Conservation (phyloP, 1,140 invertebrate genomes). For the Tribolium madens region DNA sequence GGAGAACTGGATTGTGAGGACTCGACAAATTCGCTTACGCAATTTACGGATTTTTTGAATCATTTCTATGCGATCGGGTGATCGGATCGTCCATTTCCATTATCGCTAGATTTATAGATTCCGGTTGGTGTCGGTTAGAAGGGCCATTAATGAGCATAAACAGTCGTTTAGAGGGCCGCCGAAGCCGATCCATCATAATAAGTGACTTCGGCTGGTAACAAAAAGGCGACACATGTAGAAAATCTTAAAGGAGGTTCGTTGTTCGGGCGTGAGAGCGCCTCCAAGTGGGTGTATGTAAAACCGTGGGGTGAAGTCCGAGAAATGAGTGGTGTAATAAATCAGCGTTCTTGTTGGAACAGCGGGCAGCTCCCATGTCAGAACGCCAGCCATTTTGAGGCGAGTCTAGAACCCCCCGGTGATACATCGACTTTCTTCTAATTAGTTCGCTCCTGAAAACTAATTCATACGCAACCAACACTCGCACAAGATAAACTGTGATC, state of each 20-base stretch:
- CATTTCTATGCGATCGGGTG: not conserved
- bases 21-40: slow-evolving; percentile 34
- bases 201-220: slow-evolving; percentile 53
- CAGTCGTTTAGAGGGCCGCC: slow-evolving; percentile 53
- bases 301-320: slow-evolving; percentile 24
- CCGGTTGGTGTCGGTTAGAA: slow-evolving; percentile 6
- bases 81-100: not conserved
- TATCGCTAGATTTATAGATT: not conserved
- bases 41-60: not conserved
- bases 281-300: slow-evolving; percentile 59
- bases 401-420: slow-evolving; percentile 43
- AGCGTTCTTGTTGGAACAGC: slow-evolving; percentile 54
- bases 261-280: slow-evolving; percentile 50
- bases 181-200: slow-evolving; percentile 52
- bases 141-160: slow-evolving; percentile 55
- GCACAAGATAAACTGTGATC: slow-evolving; percentile 60
- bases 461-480: slow-evolving; percentile 57
- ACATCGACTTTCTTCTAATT: slow-evolving; percentile 55
- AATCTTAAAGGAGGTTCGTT: not conserved
- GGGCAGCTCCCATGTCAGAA: slow-evolving; percentile 53
- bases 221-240: slow-evolving; percentile 55
- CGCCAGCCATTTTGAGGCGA: slow-evolving; percentile 54
- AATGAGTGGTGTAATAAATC: slow-evolving; percentile 53
- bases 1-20: slow-evolving; percentile 15
- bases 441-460: slow-evolving; percentile 61